A percentile compares a stretch with the other conserved stretches of the same genome.
Evolutionary conservation across 2,888 invertebrate species (phyloP).

Genomic region (Cephalotes varians): DNA sequence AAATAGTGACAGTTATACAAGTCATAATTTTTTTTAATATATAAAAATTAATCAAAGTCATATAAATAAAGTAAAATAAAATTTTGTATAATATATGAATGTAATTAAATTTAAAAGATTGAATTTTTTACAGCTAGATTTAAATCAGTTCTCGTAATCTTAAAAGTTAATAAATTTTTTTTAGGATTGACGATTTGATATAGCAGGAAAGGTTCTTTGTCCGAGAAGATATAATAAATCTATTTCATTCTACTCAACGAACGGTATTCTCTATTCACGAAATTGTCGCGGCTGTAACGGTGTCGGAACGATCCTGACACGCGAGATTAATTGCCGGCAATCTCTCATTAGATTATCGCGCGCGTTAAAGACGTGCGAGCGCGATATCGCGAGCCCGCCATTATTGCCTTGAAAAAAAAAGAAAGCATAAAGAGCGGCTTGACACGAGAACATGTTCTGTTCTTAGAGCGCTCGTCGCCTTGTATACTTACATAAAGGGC

Average conservation of each 20-base stretch:
- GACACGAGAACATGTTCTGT: constrained; percentile 12
- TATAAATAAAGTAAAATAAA: constrained; percentile 15
- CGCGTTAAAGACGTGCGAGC: constrained; percentile 42
- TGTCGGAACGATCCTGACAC: constrained; percentile 40
- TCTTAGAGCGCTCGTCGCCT: constrained; percentile 19
- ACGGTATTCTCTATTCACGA: constrained; percentile 58
- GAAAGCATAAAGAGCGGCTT: constrained; percentile 8
- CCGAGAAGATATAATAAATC: constrained; percentile 30
- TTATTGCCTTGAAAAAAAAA: constrained; percentile 20
- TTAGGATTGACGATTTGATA: neutral
- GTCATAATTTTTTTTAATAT: neutral
- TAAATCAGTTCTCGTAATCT: neutral
- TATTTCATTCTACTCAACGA: constrained; percentile 31
- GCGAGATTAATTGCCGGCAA: constrained; percentile 63
- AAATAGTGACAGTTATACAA: neutral
- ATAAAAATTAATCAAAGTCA: neutral
- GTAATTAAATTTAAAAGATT: neutral
- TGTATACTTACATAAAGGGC: constrained; percentile 43
- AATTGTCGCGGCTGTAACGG: constrained; percentile 65
- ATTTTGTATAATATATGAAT: neutral
- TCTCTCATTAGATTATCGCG: constrained; percentile 55
- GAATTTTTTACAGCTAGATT: neutral
- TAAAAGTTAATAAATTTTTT: neutral
- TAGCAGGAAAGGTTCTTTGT: neutral
- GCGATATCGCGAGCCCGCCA: constrained; percentile 26